These are phyloP conservation scores for Amphiura filiformis DNA, from an alignment of 35 echinoderm and acorn worm species.

Conservation along the genomic window DNA sequence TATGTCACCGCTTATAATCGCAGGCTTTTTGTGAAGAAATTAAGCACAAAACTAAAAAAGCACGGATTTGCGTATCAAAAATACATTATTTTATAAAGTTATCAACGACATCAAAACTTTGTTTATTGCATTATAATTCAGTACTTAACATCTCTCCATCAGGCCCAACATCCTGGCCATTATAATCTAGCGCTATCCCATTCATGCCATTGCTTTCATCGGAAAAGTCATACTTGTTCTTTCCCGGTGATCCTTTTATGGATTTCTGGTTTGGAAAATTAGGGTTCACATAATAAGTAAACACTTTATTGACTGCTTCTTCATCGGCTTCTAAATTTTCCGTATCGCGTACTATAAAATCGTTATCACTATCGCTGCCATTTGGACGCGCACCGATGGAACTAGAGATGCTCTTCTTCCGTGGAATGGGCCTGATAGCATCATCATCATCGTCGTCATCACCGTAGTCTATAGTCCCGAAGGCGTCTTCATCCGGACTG, in stretches of 20 bases:
- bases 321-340: neutral
- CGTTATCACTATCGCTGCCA: neutral
- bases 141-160: slow-evolving; percentile 25
- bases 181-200: neutral
- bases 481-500: neutral
- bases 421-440: slow-evolving; percentile 28
- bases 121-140: neutral
- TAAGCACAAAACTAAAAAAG: no score
- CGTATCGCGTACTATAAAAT: neutral
- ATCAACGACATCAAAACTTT: neutral
- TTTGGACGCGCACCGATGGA: neutral
- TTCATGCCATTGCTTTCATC: neutral
- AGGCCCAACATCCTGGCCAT: neutral
- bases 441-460: slow-evolving; percentile 43
- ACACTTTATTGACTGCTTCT: neutral
- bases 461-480: neutral
- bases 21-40: no score
- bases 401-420: slow-evolving; percentile 19
- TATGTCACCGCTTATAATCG: no score
- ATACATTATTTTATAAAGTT: no score
- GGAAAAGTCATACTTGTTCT: neutral
- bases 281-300: slow-evolving; percentile 37
- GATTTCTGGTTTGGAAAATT: neutral
- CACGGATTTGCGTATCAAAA: no score
- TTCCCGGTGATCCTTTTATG: neutral